These are phyloP conservation scores for Epizoanthus rinbou DNA, from an alignment of 92 coral and sea anemone genomes.

Conservation along the genomic window DNA sequence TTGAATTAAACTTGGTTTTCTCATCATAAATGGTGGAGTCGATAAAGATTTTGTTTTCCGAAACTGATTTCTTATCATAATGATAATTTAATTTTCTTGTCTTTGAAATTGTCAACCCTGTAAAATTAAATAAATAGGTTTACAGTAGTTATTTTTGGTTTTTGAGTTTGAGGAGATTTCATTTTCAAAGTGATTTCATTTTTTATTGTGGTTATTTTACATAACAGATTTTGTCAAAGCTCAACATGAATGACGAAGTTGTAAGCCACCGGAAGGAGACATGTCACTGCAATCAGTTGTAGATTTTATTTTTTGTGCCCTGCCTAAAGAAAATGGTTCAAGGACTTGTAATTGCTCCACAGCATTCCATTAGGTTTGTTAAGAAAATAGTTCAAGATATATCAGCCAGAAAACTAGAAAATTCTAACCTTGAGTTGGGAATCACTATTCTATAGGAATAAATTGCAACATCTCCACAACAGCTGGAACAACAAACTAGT, in stretches of 20 bases:
- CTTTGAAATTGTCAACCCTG: background rate
- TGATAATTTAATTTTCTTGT: constrained; percentile 27
- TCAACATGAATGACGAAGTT: background rate
- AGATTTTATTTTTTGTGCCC: background rate
- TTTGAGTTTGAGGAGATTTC: background rate
- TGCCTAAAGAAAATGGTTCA: background rate
- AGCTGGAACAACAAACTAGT: constrained; percentile 63
- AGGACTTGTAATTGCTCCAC: background rate
- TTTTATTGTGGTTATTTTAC: background rate
- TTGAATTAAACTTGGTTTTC: constrained; percentile 38
- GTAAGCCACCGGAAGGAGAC: constrained; percentile 10
- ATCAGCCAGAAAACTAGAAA: background rate
- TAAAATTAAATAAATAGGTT: constrained; percentile 10
- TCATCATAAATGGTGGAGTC: constrained; percentile 24
- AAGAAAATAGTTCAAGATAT: background rate
- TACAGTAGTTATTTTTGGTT: background rate
- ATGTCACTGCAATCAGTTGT: background rate
- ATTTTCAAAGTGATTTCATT: background rate
- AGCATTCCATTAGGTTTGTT: background rate
- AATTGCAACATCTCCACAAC: constrained; percentile 56
- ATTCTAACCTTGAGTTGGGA: background rate
- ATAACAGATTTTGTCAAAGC: background rate
- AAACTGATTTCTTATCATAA: constrained; percentile 26
- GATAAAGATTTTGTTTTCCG: constrained; percentile 36
- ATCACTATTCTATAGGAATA: constrained; percentile 24